A percentile compares a stretch with the other conserved stretches of the same genome.
Evolutionary conservation across 2,797 vertebrate genomes (phyloP).

Genomic region (Hypotaenidia okinawae): DNA sequence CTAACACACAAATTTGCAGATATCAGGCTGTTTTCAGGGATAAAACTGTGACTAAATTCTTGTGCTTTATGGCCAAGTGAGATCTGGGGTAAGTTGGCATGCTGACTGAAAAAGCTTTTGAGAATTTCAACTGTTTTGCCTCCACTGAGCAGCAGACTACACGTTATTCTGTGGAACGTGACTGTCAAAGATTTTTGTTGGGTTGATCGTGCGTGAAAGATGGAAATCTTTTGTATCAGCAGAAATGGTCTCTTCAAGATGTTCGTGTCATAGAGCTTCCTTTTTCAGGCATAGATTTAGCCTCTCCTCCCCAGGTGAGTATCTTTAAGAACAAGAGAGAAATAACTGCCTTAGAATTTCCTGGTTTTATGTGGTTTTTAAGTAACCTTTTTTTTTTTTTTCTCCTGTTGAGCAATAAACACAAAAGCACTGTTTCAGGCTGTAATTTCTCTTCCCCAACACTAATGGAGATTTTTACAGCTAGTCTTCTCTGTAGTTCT

Average conservation of each 20-base stretch:
- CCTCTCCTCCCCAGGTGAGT: background rate
- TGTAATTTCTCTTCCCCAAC: background rate
- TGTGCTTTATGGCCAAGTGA: background rate
- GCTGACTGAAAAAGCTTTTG: background rate
- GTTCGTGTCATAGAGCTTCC: background rate
- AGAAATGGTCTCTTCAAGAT: background rate
- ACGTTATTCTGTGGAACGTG: background rate
- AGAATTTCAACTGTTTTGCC: background rate
- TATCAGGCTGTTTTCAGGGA: background rate
- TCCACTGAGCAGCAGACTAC: background rate
- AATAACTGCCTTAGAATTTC: constrained; percentile 22
- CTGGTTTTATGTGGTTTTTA: background rate
- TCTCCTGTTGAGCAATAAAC: background rate
- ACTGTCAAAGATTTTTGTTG: background rate
- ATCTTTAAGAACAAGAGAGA: background rate
- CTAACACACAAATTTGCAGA: background rate
- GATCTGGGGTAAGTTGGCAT: background rate
- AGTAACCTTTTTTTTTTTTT: background rate
- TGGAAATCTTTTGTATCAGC: background rate
- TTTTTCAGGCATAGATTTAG: background rate
- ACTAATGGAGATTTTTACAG: constrained; percentile 20
- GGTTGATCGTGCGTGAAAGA: background rate
- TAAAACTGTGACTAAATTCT: background rate
- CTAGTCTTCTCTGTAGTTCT: background rate
- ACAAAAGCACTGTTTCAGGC: background rate